Conservation (phyloP, 2,888 invertebrate species). For the Notocelia uddmanniana region DNA sequence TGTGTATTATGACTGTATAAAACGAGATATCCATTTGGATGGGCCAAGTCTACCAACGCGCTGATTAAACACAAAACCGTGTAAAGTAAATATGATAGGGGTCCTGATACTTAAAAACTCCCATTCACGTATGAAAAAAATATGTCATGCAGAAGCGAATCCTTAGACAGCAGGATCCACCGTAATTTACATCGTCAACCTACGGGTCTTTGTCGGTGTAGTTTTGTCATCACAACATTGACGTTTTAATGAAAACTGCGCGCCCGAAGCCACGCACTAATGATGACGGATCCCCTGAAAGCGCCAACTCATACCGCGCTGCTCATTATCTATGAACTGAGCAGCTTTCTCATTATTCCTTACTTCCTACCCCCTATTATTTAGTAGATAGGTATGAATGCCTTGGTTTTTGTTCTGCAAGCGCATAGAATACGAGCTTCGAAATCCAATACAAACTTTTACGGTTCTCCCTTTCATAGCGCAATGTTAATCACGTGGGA, state of each 20-base stretch:
- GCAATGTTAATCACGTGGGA: neutral
- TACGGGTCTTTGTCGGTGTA: conserved; percentile 52
- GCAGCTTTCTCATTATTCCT: conserved; percentile 68
- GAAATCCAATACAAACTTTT: neutral
- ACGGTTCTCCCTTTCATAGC: neutral
- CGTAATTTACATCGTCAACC: conserved; percentile 57
- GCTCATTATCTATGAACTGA: conserved; percentile 78
- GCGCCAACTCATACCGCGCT: conserved; percentile 67
- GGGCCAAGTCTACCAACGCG: conserved; percentile 50
- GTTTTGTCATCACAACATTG: conserved; percentile 74
- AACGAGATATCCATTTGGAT: conserved; percentile 47
- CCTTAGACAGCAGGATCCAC: conserved; percentile 54
- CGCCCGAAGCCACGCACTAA: conserved; percentile 76
- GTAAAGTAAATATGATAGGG: neutral
- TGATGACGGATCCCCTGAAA: conserved; percentile 81
- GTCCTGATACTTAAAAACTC: neutral
- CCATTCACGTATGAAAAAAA: neutral
- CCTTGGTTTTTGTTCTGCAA: conserved; percentile 47
- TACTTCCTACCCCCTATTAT: conserved; percentile 65
- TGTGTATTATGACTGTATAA: neutral
- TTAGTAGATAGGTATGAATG: conserved; percentile 60
- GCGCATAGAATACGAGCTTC: neutral
- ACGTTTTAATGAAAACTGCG: conserved; percentile 78
- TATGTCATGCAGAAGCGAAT: neutral
- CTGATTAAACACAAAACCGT: conserved; percentile 9